Percentiles rank a stretch among this genome's conserved stretches.
These are phyloP conservation scores for Petrophora chlorosata DNA, from an alignment of 2,888 invertebrate species.

Conservation along the genomic window DNA sequence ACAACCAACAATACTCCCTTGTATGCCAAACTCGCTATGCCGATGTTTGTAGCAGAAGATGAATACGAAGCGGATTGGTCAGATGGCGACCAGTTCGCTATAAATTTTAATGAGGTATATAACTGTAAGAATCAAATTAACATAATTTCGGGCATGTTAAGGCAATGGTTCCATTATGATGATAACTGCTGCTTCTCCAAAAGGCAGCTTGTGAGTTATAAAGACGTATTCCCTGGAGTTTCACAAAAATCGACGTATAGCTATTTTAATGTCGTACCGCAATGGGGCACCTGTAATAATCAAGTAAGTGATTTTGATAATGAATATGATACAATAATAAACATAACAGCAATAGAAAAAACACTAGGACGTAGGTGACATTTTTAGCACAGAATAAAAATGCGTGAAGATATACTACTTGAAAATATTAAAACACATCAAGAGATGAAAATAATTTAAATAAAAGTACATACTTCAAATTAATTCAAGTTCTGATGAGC, in stretches of 20 bases:
- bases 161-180: conserved; percentile 26
- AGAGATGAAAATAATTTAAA: no score
- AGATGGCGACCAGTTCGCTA: conserved; percentile 31
- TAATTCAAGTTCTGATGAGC: no score
- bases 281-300: conserved; percentile 58
- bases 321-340: no score
- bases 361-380: no score
- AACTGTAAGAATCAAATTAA: conserved; percentile 43
- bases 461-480: no score
- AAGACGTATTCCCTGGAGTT: conserved; percentile 54
- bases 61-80: conserved; percentile 38
- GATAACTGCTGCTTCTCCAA: conserved; percentile 54
- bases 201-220: conserved; percentile 54
- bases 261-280: conserved; percentile 58
- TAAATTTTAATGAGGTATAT: conserved; percentile 47
- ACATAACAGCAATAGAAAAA: no score
- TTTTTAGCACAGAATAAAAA: no score
- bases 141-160: conserved; percentile 22
- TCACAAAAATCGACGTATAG: conserved; percentile 49
- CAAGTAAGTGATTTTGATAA: conserved; percentile 40
- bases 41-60: conserved; percentile 32
- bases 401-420: no score
- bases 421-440: no score
- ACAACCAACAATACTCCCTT: conserved; percentile 42
- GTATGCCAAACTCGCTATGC: conserved; percentile 43